A percentile compares a stretch with the other conserved stretches of the same genome.
phyloP scores from a whole-genome alignment of 2,113 vertebrate species.

The Scartelaos histophorus region DNA sequence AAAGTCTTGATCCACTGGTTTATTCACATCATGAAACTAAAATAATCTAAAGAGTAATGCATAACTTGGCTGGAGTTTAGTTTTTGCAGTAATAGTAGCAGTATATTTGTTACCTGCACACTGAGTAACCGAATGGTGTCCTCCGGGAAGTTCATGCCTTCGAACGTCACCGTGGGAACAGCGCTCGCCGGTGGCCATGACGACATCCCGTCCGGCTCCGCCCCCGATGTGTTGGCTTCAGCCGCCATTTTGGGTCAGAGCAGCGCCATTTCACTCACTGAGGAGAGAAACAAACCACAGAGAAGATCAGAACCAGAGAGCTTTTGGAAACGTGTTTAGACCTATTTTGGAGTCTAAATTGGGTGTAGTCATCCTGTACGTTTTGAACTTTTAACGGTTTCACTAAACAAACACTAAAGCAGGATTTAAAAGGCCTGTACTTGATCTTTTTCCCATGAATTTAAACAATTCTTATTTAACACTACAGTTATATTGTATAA shows the following conservation, averaged over 20 bases:
- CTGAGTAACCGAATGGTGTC: constrained; percentile 84
- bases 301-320: neutral
- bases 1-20: too few species aligned
- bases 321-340: neutral
- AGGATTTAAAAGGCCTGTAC: neutral
- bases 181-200: constrained; percentile 2
- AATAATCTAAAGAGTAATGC: too few species aligned
- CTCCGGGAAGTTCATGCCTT: constrained; percentile 64
- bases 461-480: too few species aligned
- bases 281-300: neutral
- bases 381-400: too few species aligned
- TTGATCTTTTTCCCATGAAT: too few species aligned
- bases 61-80: too few species aligned
- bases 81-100: neutral
- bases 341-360: neutral
- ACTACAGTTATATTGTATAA: too few species aligned
- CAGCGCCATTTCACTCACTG: constrained; percentile 29
- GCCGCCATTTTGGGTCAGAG: constrained; percentile 57
- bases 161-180: constrained; percentile 28
- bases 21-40: too few species aligned
- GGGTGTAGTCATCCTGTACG: neutral
- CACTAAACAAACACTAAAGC: neutral
- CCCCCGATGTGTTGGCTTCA: constrained; percentile 35
- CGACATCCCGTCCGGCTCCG: neutral
- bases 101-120: neutral